Evolutionary conservation across 2,797 vertebrate species (phyloP), one percentile per base, ranked within the genome.

Genomic region (Clarias fuscus): DNA sequence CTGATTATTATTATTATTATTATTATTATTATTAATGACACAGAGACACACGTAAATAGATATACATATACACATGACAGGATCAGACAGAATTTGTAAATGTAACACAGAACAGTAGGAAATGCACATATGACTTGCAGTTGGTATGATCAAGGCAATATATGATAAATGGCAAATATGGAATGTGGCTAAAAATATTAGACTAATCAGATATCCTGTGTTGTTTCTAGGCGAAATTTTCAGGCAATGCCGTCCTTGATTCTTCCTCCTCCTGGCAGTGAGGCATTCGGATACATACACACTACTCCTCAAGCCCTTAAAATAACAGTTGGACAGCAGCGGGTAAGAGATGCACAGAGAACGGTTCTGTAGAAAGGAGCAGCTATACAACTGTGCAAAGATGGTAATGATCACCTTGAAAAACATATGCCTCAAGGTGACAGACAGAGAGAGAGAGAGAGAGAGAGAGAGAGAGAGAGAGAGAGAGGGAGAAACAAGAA

Each of bases 351-450:
- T 15, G 40, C 10, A 24, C 37, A 73, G 71, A 24, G 24, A 48
- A 73, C 6, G 22, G 24, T n/a, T 73, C 40, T n/a, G 71, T n/a
- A 48, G 71, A 48, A 73, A 43, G 40, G 71, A 73, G 40, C 40
- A 73, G 53, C 81, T 77, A 73, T 84, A 87, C 86, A 84, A 84
- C 75, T 80, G 86, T 84, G 86, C 56, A 83, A 78, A 84, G 73
- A 75, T 53, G 86, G 85, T 87, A 87, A 82, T 59, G 73, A 87
- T 89, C 88, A 75, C 65, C 85, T 86, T 70, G 76, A 84, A 84
- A 83, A 85, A 89, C 72, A 85, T 86, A 84, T 86, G 40, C 71
- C 13, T 71, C 22, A 73, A 73, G 40, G 71, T 73, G 71, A 73
- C 22, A 48, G 71, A 43, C 15, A 8, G 30, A 33, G 30, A 48